Conservation (phyloP, 2,888 invertebrate genomes). For the Tipula lateralis region DNA sequence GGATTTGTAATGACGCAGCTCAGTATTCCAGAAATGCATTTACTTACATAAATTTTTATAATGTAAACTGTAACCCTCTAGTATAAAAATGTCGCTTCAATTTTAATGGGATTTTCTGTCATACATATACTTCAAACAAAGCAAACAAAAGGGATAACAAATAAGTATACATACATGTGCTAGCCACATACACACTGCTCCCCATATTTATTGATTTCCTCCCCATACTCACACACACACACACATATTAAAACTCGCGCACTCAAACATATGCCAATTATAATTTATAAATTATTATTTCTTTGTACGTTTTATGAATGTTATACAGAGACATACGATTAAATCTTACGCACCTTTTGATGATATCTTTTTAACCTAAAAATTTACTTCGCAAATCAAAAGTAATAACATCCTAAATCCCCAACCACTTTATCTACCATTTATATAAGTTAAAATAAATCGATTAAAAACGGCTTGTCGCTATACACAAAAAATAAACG, state of each 20-base stretch:
- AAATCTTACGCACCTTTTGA: not conserved
- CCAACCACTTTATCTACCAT: not conserved
- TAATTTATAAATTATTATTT: constrained; percentile 9
- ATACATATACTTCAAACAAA: not conserved
- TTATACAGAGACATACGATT: not conserved
- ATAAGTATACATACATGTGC: not conserved
- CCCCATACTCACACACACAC: not conserved
- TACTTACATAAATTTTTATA: not conserved
- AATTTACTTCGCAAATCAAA: not conserved
- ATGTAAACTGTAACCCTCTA: not conserved
- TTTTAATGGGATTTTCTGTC: not conserved
- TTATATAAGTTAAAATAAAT: not conserved
- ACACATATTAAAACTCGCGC: too few species aligned
- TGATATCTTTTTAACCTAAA: not conserved
- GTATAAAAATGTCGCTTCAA: not conserved
- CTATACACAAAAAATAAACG: not conserved
- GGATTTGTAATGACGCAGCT: not conserved
- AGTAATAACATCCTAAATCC: not conserved
- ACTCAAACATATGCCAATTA: not conserved
- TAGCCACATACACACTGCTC: not conserved
- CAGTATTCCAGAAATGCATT: not conserved
- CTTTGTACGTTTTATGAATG: not conserved
- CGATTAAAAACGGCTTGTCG: not conserved
- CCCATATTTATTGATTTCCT: constrained; percentile 4
- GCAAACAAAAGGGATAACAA: not conserved